phyloP scores from a whole-genome alignment of 2,888 invertebrate genomes.

The Cantharis flavilabris region DNA sequence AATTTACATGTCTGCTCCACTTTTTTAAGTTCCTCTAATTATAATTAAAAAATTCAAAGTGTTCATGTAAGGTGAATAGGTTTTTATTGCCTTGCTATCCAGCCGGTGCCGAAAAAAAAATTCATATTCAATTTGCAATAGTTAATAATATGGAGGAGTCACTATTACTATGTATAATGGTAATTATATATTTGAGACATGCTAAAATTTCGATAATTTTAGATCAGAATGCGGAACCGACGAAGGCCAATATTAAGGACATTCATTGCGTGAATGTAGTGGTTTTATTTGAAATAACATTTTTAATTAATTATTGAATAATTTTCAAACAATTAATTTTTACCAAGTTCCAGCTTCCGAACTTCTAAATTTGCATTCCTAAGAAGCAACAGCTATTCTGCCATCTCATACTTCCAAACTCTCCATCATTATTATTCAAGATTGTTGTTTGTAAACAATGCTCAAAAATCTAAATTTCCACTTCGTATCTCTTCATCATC shows the following conservation, averaged over 20 bases:
- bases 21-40: background rate
- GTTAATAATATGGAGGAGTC: background rate
- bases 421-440: background rate
- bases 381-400: background rate
- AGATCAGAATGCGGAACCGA: background rate
- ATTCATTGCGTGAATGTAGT: background rate
- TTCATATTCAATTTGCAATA: background rate
- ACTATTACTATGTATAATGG: background rate
- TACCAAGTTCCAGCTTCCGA: background rate
- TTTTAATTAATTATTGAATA: background rate
- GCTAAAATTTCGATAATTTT: background rate
- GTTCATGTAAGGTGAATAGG: background rate
- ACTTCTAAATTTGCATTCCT: background rate
- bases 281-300: background rate
- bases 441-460: background rate
- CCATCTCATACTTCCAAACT: background rate
- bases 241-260: slow-evolving; percentile 1
- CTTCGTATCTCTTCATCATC: no score
- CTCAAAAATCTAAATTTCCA: background rate
- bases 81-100: background rate
- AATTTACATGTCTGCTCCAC: background rate
- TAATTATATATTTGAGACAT: background rate
- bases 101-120: background rate
- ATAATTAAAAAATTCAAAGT: background rate
- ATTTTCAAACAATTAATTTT: background rate